A percentile compares a stretch with the other conserved stretches of the same genome.
Evolutionary conservation across 2,797 vertebrate species (phyloP).

Genomic region (Cirrhinus molitorella): DNA sequence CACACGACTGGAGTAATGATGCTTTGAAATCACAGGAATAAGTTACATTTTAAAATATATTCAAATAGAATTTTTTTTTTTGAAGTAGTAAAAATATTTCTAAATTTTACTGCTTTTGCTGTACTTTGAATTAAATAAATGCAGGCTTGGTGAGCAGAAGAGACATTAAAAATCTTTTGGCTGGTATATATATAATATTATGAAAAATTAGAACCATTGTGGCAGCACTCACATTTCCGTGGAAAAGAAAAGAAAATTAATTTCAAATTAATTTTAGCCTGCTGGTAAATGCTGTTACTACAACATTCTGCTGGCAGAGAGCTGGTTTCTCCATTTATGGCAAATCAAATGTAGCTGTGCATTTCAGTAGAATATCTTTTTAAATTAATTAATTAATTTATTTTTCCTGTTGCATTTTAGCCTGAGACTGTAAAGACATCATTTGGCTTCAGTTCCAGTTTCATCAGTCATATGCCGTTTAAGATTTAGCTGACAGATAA

Average conservation of each 20-base stretch:
- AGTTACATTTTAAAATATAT: too few relatives aligned
- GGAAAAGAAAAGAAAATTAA: too few relatives aligned
- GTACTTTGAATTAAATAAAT: too few relatives aligned
- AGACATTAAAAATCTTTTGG: too few relatives aligned
- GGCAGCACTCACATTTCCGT: background rate
- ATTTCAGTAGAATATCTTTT: background rate
- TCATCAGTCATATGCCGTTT: background rate
- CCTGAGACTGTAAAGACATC: background rate
- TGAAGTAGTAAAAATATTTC: too few relatives aligned
- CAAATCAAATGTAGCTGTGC: background rate
- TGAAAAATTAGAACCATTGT: too few relatives aligned
- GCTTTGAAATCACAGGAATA: too few relatives aligned
- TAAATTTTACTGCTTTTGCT: too few relatives aligned
- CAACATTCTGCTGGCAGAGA: background rate
- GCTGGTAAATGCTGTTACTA: background rate
- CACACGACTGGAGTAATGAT: too few relatives aligned
- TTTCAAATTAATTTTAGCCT: background rate
- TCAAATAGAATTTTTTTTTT: too few relatives aligned
- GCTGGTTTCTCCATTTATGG: background rate
- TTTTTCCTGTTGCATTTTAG: background rate
- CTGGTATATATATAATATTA: too few relatives aligned
- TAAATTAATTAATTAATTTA: background rate
- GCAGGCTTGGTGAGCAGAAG: too few relatives aligned
- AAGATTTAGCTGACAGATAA: background rate
- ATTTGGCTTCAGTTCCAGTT: background rate